Evolutionary conservation across 2,888 invertebrate species (phyloP), one percentile per base, ranked within the genome.

Genomic region (Perdita meconis): DNA sequence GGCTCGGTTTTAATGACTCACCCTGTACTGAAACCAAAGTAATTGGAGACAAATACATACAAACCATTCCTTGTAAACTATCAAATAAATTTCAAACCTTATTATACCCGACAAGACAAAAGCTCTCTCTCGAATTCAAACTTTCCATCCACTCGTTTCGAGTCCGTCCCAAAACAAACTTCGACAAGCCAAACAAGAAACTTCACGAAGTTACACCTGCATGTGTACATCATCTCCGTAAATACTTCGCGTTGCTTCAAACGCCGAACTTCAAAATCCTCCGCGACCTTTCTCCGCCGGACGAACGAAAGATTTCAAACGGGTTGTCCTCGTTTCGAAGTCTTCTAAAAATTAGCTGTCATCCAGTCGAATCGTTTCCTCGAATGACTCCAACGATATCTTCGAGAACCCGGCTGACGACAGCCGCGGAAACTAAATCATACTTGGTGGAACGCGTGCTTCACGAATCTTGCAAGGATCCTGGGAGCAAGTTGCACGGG

Each of bases 271-370:
- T 44, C 16, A 44, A 8, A 44, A 16, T 50, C 50, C n/a, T n/a
- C n/a, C n/a, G n/a, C n/a, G n/a, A n/a, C n/a, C n/a, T n/a, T n/a
- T n/a, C n/a, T n/a, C n/a, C n/a, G n/a, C n/a, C n/a, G n/a, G n/a
- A n/a, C n/a, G n/a, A n/a, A n/a, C n/a, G n/a, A n/a, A n/a, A n/a
- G n/a, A n/a, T n/a, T n/a, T n/a, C n/a, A 47, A 34, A 6, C 24
- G 36, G 42, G 13, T 40, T 40, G 1, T 4, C 16, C 12, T 19
- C 6, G 1, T 8, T 16, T 19, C 50, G 19, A 24, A 16, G 13
- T 10, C 13, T 36, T 19, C 50, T 51, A 26, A 50, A 26, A 50
- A 38, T 38, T 51, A 63, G 2, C 63, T 51, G 51, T 38, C 60
- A 4, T 4, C 22, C 63, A 61, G 42, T 10, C 16, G 38, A 12